Conservation (phyloP, 2,113 vertebrate species). For the Syrrhaptes paradoxus region DNA sequence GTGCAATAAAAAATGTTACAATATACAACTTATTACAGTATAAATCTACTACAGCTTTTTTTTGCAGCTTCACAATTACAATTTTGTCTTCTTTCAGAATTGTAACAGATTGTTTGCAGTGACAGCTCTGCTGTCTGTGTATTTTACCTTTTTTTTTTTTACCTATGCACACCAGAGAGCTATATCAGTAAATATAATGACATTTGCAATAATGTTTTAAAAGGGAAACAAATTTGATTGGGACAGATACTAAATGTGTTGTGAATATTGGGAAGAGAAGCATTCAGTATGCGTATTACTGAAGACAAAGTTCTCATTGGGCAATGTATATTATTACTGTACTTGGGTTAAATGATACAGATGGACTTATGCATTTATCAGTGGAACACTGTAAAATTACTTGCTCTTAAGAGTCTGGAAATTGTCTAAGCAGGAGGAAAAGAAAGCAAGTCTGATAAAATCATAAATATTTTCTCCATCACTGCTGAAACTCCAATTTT, state of each 20-base stretch:
- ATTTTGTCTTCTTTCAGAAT: slow-evolving; percentile 37
- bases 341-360: slow-evolving; percentile 61
- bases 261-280: slow-evolving; percentile 55
- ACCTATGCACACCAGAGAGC: neutral
- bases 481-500: slow-evolving; percentile 78
- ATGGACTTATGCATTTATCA: slow-evolving; percentile 63
- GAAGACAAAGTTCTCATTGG: neutral
- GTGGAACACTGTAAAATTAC: slow-evolving; percentile 56
- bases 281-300: neutral
- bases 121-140: slow-evolving; percentile 18
- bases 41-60: slow-evolving; percentile 5
- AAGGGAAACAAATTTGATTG: slow-evolving; percentile 43
- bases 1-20: neutral
- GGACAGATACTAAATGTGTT: slow-evolving; percentile 41
- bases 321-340: neutral
- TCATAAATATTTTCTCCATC: slow-evolving; percentile 75
- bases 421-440: slow-evolving; percentile 53
- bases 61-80: neutral
- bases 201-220: slow-evolving; percentile 65
- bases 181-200: slow-evolving; percentile 50
- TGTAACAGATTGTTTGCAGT: neutral
- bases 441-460: slow-evolving; percentile 64
- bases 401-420: slow-evolving; percentile 60
- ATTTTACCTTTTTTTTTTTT: neutral
- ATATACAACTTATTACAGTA: slow-evolving; percentile 8